Conservation (phyloP, 2,797 vertebrate genomes). For the Crenuchus spilurus region DNA sequence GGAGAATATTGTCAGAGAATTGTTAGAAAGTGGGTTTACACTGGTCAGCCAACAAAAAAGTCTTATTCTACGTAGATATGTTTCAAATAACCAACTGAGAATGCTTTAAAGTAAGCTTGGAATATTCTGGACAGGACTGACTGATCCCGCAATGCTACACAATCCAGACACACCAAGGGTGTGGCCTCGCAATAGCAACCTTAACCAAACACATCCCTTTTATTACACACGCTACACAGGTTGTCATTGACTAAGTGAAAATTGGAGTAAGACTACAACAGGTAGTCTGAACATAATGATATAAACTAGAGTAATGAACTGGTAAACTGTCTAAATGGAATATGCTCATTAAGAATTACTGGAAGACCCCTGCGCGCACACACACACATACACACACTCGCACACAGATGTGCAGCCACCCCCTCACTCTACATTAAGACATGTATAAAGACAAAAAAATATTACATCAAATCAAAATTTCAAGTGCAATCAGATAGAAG, state of each 20-base stretch:
- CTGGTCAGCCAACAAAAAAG: constrained; percentile 33
- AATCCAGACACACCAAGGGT: constrained; percentile 30
- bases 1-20: constrained; percentile 8
- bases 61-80: constrained; percentile 1
- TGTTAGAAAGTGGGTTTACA: constrained; percentile 19
- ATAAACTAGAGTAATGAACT: constrained; percentile 50
- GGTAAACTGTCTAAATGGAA: constrained; percentile 65
- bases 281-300: constrained; percentile 38
- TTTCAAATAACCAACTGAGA: constrained; percentile 34
- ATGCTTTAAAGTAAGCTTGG: constrained; percentile 15
- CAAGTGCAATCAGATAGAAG: constrained; percentile 78
- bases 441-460: constrained; percentile 60
- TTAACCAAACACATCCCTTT: constrained; percentile 42
- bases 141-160: constrained; percentile 2
- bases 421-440: constrained; percentile 69
- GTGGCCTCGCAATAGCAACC: constrained; percentile 29
- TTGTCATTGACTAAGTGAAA: constrained; percentile 36
- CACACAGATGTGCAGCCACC: constrained; percentile 18
- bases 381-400: constrained; percentile 17
- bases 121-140: constrained; percentile 36
- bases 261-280: constrained; percentile 18
- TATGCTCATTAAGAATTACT: constrained; percentile 73
- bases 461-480: constrained; percentile 67
- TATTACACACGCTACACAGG: constrained; percentile 20
- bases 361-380: constrained; percentile 71